phyloP scores from a whole-genome alignment of 37 sponge, comb jelly and placozoan species.

The Ephydatia muelleri region DNA sequence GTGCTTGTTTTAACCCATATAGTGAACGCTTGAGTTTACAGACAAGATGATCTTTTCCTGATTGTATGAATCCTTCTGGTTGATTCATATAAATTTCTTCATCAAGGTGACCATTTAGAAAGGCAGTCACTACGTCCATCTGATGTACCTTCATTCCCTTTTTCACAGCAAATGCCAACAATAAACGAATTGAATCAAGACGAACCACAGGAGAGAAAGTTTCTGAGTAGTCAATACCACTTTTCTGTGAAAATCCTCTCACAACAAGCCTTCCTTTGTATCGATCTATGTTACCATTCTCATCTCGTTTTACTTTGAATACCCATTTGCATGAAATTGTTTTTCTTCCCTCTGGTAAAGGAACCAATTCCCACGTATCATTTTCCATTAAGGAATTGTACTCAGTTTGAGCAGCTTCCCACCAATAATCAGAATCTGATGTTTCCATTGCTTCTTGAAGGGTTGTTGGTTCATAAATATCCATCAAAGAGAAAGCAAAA shows the following conservation, averaged over 20 bases:
- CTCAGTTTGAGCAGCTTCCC: conserved; percentile 46
- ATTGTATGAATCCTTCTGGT: conserved; percentile 40
- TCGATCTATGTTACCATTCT: conserved; percentile 26
- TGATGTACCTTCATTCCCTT: conserved; percentile 52
- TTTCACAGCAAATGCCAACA: conserved; percentile 51
- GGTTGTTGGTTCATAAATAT: conserved; percentile 10
- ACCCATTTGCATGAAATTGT: conserved; percentile 55
- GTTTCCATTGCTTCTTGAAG: conserved; percentile 44
- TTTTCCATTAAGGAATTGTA: conserved; percentile 52
- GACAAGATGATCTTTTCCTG: conserved; percentile 37
- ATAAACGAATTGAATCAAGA: conserved; percentile 26
- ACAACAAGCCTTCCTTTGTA: conserved; percentile 46
- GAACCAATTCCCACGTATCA: conserved; percentile 52
- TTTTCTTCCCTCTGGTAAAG: conserved; percentile 32
- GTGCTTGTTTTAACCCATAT: conserved; percentile 51
- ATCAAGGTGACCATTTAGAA: conserved; percentile 42
- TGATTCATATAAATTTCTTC: conserved; percentile 61
- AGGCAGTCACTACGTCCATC: conserved; percentile 64
- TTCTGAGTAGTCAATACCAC: conserved; percentile 49
- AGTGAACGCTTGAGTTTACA: conserved; percentile 50
- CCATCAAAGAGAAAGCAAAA: not conserved
- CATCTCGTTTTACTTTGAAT: conserved; percentile 31
- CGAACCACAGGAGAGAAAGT: conserved; percentile 57
- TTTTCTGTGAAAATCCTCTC: conserved; percentile 47
- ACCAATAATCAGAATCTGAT: conserved; percentile 47